phyloP scores from a whole-genome alignment of 64 coral and sea anemone species.

The Hydrozoanthus tunicans region DNA sequence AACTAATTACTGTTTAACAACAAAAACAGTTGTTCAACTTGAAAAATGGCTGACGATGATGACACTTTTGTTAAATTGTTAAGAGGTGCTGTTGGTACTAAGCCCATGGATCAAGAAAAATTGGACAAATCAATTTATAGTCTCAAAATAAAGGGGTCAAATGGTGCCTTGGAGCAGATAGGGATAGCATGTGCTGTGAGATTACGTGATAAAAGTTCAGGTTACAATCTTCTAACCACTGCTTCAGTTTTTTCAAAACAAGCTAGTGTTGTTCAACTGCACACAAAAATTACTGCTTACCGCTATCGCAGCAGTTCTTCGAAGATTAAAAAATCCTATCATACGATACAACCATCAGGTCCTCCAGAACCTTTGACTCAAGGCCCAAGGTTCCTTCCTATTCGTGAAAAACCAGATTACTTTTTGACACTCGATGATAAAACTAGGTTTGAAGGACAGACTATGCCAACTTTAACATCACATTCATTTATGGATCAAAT shows the following conservation, averaged over 20 bases:
- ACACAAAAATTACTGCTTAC: background rate
- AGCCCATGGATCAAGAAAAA: background rate
- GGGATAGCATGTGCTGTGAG: constrained; percentile 24
- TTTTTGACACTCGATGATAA: background rate
- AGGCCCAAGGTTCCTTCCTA: background rate
- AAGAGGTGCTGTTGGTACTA: background rate
- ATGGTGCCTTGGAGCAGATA: background rate
- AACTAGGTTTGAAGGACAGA: background rate
- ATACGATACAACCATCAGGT: background rate
- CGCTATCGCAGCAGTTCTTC: constrained; percentile 8
- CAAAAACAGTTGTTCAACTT: background rate
- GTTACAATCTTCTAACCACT: background rate
- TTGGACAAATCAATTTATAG: constrained; percentile 19
- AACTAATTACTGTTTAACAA: too few species aligned
- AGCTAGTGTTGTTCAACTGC: background rate
- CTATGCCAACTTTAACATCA: background rate
- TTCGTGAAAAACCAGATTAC: background rate
- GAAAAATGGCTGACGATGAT: background rate
- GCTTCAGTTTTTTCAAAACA: background rate
- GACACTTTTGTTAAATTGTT: background rate
- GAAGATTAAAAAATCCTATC: background rate
- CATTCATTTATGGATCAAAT: background rate
- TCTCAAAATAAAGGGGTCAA: background rate
- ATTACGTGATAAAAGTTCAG: background rate
- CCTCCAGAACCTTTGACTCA: background rate